These are phyloP conservation scores for Pholis gunnellus DNA, from an alignment of 2,113 vertebrate genomes.

Conservation along the genomic window DNA sequence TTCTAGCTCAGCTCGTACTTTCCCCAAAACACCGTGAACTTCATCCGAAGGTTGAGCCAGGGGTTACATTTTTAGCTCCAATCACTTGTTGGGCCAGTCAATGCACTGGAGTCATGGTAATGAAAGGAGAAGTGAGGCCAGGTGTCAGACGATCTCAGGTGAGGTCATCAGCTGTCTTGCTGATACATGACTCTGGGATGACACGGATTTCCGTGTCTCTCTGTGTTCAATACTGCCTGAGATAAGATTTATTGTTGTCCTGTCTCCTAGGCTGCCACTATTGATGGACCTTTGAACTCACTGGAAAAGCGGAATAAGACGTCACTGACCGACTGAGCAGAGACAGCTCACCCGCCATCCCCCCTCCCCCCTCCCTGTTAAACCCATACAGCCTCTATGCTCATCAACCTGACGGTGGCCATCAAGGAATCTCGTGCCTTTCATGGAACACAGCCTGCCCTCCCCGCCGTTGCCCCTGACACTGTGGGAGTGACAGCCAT, in stretches of 20 bases:
- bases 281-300: constrained; percentile 47
- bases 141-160: constrained; percentile 52
- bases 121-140: constrained; percentile 66
- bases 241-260: constrained; percentile 30
- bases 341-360: background rate
- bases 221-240: constrained; percentile 16
- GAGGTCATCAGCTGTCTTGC: constrained; percentile 26
- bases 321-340: constrained; percentile 31
- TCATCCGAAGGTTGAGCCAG: constrained; percentile 63
- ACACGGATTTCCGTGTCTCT: background rate
- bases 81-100: constrained; percentile 38
- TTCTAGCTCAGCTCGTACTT: constrained; percentile 48
- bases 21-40: constrained; percentile 63
- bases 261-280: constrained; percentile 44
- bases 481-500: constrained; percentile 78
- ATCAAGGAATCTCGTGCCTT: constrained; percentile 77
- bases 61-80: constrained; percentile 45
- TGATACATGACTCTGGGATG: constrained; percentile 2
- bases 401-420: constrained; percentile 77
- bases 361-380: background rate
- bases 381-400: constrained; percentile 71
- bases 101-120: constrained; percentile 54
- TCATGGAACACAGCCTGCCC: constrained; percentile 76
- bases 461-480: constrained; percentile 32
- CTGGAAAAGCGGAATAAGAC: constrained; percentile 12